phyloP scores from a whole-genome alignment of 1,140 invertebrate species.

The Pissodes strobi region DNA sequence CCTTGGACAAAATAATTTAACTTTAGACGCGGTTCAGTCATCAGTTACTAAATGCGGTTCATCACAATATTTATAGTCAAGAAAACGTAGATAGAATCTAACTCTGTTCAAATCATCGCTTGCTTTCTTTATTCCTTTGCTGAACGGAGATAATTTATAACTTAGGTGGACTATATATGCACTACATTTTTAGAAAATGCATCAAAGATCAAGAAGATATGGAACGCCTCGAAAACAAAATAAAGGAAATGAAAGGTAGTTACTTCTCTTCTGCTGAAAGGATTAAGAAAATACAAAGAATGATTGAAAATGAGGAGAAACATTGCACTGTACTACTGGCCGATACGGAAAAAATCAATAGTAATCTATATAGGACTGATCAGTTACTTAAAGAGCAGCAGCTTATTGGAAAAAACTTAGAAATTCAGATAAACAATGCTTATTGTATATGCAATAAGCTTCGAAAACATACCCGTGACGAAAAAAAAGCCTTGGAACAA shows the following conservation, averaged over 20 bases:
- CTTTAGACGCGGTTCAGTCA: too few relatives aligned
- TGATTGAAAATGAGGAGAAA: conserved; percentile 44
- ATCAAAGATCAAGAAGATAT: conserved; percentile 39
- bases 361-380: conserved; percentile 40
- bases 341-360: conserved; percentile 45
- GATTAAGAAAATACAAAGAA: conserved; percentile 40
- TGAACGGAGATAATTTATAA: too few relatives aligned
- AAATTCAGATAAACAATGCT: conserved; percentile 41
- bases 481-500: conserved; percentile 51
- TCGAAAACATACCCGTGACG: conserved; percentile 38
- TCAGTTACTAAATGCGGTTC: too few relatives aligned
- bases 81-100: too few relatives aligned
- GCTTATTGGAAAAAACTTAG: conserved; percentile 37
- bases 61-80: too few relatives aligned
- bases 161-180: too few relatives aligned
- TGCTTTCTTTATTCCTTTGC: too few relatives aligned
- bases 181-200: conserved; percentile 27
- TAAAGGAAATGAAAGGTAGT: conserved; percentile 37
- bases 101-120: too few relatives aligned
- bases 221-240: conserved; percentile 33
- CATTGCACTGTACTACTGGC: conserved; percentile 34
- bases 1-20: too few relatives aligned
- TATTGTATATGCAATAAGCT: conserved; percentile 39
- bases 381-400: conserved; percentile 39
- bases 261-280: conserved; percentile 40